These are phyloP conservation scores for Andrena flavipes DNA, from an alignment of 2,888 invertebrate genomes.

Conservation along the genomic window DNA sequence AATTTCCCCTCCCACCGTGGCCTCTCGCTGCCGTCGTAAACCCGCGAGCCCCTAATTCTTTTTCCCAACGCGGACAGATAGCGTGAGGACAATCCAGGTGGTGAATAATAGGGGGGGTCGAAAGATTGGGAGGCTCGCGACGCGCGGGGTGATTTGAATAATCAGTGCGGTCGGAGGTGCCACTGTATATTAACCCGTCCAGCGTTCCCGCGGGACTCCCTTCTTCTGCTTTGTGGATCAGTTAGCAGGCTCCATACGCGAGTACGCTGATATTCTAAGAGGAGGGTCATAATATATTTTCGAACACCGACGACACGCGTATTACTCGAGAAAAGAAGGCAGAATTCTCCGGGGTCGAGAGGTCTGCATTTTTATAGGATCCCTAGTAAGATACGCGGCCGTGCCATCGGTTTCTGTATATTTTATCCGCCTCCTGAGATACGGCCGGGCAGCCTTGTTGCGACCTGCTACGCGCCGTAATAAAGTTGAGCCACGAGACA, in stretches of 20 bases:
- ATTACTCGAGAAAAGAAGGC: background rate
- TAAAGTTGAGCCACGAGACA: conserved; percentile 72
- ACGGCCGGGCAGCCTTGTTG: conserved; percentile 58
- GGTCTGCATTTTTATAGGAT: conserved; percentile 15
- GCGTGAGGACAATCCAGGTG: conserved; percentile 21
- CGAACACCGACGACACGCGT: background rate
- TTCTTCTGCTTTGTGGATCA: background rate
- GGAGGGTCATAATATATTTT: background rate
- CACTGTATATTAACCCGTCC: background rate
- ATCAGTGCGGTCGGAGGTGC: background rate
- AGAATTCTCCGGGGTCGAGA: background rate
- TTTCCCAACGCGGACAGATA: conserved; percentile 1
- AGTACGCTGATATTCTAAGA: background rate
- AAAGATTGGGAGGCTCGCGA: background rate
- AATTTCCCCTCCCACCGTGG: conserved; percentile 67
- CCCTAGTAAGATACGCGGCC: background rate
- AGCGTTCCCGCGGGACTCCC: background rate
- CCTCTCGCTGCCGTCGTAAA: conserved; percentile 3
- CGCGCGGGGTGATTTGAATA: conserved; percentile 1
- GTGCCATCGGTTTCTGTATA: conserved; percentile 65
- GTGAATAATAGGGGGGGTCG: conserved; percentile 4
- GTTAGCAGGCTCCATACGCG: background rate
- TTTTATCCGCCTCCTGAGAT: conserved; percentile 67
- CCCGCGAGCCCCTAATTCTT: conserved; percentile 31
- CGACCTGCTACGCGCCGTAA: conserved; percentile 64